Evolutionary conservation across 2,797 vertebrate genomes (phyloP).

Genomic region (Alfaro cultratus): DNA sequence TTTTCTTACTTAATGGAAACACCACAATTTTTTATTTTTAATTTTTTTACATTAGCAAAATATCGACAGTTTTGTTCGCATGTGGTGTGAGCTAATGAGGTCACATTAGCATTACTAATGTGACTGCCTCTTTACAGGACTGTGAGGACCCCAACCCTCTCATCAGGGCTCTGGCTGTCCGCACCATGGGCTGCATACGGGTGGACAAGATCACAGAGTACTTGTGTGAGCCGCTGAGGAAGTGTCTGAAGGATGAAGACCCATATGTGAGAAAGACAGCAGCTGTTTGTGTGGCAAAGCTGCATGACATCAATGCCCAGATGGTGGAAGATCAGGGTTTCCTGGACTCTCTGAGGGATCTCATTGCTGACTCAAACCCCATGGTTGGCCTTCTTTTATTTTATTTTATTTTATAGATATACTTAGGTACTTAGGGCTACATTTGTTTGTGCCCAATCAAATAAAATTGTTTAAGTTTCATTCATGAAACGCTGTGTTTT

Average conservation of each 20-base stretch:
- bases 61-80: too few species aligned
- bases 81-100: background rate
- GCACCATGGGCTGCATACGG: slow-evolving; percentile 98
- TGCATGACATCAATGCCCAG: slow-evolving; percentile 98
- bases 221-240: slow-evolving; percentile 95
- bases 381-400: slow-evolving; percentile 83
- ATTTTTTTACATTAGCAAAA: too few species aligned
- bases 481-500: background rate
- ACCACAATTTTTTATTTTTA: too few species aligned
- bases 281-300: slow-evolving; percentile 96
- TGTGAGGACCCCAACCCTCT: slow-evolving; percentile 98
- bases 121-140: slow-evolving; percentile 85
- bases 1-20: too few species aligned
- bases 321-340: slow-evolving; percentile 99
- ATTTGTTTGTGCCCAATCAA: background rate
- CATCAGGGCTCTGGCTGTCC: slow-evolving; percentile 94
- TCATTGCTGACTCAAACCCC: slow-evolving; percentile 98
- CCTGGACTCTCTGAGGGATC: slow-evolving; percentile 94
- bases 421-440: background rate
- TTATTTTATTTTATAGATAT: background rate
- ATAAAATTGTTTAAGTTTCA: background rate
- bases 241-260: slow-evolving; percentile 98
- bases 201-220: slow-evolving; percentile 99
- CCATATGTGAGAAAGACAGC: slow-evolving; percentile 98
- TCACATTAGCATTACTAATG: too few species aligned